Base-by-base conservation (phyloP, 2,113 vertebrate species). In the Myotis davidii region DNA sequence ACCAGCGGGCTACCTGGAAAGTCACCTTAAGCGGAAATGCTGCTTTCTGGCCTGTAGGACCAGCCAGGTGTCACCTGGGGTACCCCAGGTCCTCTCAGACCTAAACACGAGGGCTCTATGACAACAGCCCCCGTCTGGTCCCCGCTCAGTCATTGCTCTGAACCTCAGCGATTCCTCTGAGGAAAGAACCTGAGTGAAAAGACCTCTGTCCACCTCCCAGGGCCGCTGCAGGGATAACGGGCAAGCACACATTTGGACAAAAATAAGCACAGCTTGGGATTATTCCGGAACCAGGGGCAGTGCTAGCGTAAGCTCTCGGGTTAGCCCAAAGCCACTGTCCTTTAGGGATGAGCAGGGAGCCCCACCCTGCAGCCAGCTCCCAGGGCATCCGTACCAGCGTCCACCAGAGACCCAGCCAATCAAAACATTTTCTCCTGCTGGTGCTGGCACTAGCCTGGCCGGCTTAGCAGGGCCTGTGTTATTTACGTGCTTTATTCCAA, bases 401-500 rank as follows among this genome's bases (percentile, higher is more conserved):
- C 77, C 39, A 1, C 87, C 14, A 4, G 77, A 45, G 52, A 77
- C 27, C 48, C 9, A 0, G 97, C 97, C 97, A 96, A 94, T 65
- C 91, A 93, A 94, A 96, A 81, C 27, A 93, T 67, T 88, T 83
- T 78, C 93, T 83, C 89, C 91, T n/a, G 64, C 83, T 83, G 92
- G 42, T 34, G 94, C 93, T 95, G 94, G 52, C 94, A 61, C 85
- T 29, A 9, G 37, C 32, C 67, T 42, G 0, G 1, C 88, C 48
- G 88, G 93, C 42, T 85, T 78, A 74, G 93, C 78, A 34, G 83
- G 50, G 52, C 59, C 82, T 64, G 88, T 65, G 88, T 88, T 61
- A 50, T 85, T 88, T 92, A 73, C 78, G 25, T n/a, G 78, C 56
- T 89, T 70, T 74, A 76, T 88, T 94, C 94, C 94, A 96, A 96